phyloP scores from a whole-genome alignment of 1,140 invertebrate species.

The Luehdorfia chinensis region DNA sequence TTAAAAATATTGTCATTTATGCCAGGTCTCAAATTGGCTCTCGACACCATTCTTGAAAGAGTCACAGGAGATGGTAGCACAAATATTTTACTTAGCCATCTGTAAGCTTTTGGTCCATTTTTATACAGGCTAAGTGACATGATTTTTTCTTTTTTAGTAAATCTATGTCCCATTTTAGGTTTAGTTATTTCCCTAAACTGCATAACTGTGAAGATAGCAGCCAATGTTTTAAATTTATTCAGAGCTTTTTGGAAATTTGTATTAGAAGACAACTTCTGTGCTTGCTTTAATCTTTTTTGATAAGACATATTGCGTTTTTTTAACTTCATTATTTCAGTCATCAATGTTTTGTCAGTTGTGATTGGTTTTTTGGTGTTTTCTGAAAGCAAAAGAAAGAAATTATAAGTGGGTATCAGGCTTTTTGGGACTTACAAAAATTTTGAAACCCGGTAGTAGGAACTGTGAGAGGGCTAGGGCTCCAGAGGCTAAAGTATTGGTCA shows the following conservation, averaged over 20 bases:
- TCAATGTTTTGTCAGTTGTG: no score
- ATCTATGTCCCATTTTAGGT: conserved; percentile 1
- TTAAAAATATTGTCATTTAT: conserved; percentile 19
- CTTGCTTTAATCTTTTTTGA: no score
- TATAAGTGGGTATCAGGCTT: no score
- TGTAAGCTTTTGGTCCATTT: conserved; percentile 9
- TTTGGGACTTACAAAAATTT: no score
- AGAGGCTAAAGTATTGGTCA: no score
- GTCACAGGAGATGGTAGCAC: neutral
- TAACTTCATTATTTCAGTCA: no score
- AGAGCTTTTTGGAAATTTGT: conserved; percentile 2
- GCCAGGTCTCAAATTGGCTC: conserved; percentile 3
- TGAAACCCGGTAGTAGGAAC: no score
- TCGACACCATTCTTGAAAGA: neutral
- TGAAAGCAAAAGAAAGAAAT: no score
- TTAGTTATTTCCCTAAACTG: conserved; percentile 3
- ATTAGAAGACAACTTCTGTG: neutral
- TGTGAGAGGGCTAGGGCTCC: no score
- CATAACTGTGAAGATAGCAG: neutral
- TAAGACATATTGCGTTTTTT: no score
- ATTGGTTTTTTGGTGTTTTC: no score
- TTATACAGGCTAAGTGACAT: conserved; percentile 9
- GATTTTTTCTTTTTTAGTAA: conserved; percentile 12
- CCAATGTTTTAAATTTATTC: conserved; percentile 1
- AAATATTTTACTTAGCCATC: conserved; percentile 9